Conservation (phyloP, 2,888 invertebrate species). For the Allygus modestus region DNA sequence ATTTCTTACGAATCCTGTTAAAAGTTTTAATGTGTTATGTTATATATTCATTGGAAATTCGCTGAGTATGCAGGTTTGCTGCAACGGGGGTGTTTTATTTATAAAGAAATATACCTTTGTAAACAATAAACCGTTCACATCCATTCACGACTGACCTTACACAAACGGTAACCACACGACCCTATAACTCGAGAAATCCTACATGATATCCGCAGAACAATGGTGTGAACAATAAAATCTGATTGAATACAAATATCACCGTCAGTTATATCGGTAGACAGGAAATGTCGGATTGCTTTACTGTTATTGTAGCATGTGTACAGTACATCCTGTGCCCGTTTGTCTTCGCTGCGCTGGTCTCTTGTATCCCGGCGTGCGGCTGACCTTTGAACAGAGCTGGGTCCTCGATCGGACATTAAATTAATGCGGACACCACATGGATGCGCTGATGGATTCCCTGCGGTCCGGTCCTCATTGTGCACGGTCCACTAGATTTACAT, state of each 20-base stretch:
- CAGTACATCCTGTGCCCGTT: not conserved
- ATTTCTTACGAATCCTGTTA: no score
- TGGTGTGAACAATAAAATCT: conserved; percentile 26
- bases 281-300: conserved; percentile 7
- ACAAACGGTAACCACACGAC: no score
- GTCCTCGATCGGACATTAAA: not conserved
- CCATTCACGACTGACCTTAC: no score
- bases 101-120: no score
- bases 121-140: no score
- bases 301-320: not conserved
- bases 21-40: no score
- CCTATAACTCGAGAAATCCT: not conserved
- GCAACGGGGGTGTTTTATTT: no score
- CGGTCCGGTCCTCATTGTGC: not conserved
- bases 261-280: not conserved
- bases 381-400: conserved; percentile 8
- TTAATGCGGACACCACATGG: not conserved
- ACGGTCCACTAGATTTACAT: conserved; percentile 35
- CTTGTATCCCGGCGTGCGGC: not conserved
- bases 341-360: not conserved
- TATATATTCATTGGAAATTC: no score
- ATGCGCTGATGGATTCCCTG: conserved; percentile 6
- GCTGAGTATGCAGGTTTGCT: no score
- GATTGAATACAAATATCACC: not conserved
- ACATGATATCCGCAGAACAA: not conserved